A percentile compares a stretch with the other conserved stretches of the same genome.
Evolutionary conservation across 2,797 vertebrate species (phyloP).

Genomic region (Enteromius fasciolatus): DNA sequence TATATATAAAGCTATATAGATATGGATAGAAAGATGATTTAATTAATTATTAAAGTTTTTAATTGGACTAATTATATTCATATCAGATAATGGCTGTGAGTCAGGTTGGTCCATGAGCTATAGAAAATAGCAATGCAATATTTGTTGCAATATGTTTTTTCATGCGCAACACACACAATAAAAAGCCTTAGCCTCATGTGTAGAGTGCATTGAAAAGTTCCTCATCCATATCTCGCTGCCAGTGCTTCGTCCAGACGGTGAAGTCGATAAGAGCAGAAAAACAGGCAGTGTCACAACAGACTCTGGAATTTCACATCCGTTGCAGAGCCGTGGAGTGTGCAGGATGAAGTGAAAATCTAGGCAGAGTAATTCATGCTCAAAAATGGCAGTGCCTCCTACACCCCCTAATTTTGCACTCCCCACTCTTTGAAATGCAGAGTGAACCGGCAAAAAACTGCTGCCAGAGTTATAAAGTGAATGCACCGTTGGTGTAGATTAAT

Average conservation of each 20-base stretch:
- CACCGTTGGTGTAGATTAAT: slow-evolving; percentile 45
- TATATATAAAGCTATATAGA: background rate
- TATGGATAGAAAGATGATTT: background rate
- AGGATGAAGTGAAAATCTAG: slow-evolving; percentile 49
- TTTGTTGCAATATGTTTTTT: background rate
- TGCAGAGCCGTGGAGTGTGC: slow-evolving; percentile 22
- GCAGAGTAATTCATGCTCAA: slow-evolving; percentile 47
- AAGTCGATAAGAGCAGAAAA: slow-evolving; percentile 49
- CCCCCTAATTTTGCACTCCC: slow-evolving; percentile 19
- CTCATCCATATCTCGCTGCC: slow-evolving; percentile 28
- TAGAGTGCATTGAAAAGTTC: slow-evolving; percentile 13
- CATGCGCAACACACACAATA: background rate
- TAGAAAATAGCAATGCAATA: slow-evolving; percentile 1
- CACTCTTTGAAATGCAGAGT: slow-evolving; percentile 23
- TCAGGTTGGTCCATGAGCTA: background rate
- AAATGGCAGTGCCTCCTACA: slow-evolving; percentile 13
- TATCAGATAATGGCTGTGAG: background rate
- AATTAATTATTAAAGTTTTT: background rate
- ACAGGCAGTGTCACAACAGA: slow-evolving; percentile 35
- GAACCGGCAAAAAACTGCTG: slow-evolving; percentile 33
- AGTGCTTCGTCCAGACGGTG: slow-evolving; percentile 12
- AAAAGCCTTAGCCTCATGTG: background rate
- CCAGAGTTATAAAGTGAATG: slow-evolving; percentile 42
- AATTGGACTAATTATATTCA: background rate
- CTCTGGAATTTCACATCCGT: slow-evolving; percentile 51